Percentiles rank a stretch among this genome's conserved stretches.
Conservation (phyloP, 2,113 vertebrate genomes). For the Hippocampus zosterae region DNA sequence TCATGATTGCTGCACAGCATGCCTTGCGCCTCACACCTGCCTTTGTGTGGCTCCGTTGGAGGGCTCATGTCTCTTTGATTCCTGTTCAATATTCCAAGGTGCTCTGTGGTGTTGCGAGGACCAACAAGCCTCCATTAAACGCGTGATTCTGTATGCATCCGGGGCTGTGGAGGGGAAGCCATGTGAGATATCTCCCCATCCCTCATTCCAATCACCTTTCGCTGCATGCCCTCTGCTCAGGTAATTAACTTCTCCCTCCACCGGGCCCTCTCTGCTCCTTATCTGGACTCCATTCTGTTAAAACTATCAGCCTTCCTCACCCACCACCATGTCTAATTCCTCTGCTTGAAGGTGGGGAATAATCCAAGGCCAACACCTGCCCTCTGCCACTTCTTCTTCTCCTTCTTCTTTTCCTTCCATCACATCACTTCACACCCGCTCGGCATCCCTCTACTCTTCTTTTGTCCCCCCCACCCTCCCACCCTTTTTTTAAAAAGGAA, state of each 20-base stretch:
- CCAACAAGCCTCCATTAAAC: constrained; percentile 43
- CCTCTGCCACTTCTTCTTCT: neutral
- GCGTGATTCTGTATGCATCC: constrained; percentile 62
- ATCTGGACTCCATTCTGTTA: constrained; percentile 79
- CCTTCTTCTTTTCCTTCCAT: neutral
- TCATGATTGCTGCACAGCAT: constrained; percentile 8
- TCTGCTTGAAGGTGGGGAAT: constrained; percentile 72
- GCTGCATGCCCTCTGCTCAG: constrained; percentile 67
- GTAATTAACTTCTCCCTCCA: constrained; percentile 70
- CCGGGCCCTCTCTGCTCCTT: constrained; percentile 78
- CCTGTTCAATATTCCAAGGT: constrained; percentile 57
- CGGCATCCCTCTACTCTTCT: constrained; percentile 26
- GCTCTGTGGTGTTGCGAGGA: constrained; percentile 43
- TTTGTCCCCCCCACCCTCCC: constrained; percentile 22
- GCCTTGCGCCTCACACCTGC: constrained; percentile 11
- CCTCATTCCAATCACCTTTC: constrained; percentile 63
- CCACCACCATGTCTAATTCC: constrained; percentile 67
- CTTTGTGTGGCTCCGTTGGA: constrained; percentile 26
- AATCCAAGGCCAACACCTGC: constrained; percentile 48
- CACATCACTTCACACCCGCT: constrained; percentile 23
- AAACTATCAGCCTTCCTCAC: constrained; percentile 71
- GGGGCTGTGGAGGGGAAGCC: constrained; percentile 53
- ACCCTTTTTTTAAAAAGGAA: constrained; percentile 10
- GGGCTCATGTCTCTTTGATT: constrained; percentile 37
- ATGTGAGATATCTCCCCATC: constrained; percentile 55